These are phyloP conservation scores for Oryzias dopingdopingensis DNA, from an alignment of 2,797 vertebrate species.

Conservation along the genomic window DNA sequence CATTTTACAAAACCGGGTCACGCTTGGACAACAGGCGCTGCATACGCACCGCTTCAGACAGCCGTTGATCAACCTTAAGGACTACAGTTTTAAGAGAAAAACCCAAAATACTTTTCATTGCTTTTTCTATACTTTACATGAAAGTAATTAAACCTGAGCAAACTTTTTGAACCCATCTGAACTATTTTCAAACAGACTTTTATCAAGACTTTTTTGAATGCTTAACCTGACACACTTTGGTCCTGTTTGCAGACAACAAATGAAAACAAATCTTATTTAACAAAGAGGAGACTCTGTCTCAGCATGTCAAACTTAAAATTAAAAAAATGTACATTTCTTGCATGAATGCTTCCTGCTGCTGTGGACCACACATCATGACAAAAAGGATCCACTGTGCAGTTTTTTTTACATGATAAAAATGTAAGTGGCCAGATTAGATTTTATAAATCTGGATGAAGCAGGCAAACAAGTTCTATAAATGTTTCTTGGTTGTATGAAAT, in stretches of 20 bases:
- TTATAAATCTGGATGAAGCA: constrained; percentile 5
- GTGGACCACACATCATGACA: neutral
- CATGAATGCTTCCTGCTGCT: constrained; percentile 14
- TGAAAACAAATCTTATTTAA: too few relatives aligned
- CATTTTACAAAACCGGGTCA: constrained; percentile 7
- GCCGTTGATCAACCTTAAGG: neutral
- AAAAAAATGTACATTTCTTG: neutral
- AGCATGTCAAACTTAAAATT: constrained; percentile 10
- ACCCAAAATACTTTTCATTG: neutral
- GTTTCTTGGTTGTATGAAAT: constrained; percentile 37
- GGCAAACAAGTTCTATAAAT: neutral
- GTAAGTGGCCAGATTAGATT: constrained; percentile 36
- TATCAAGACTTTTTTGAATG: constrained; percentile 19
- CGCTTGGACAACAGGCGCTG: neutral
- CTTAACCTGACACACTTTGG: constrained; percentile 51
- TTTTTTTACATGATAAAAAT: constrained; percentile 5
- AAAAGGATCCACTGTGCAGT: constrained; percentile 30
- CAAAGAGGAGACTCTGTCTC: neutral
- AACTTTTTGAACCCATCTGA: constrained; percentile 12
- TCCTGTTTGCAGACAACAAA: constrained; percentile 18
- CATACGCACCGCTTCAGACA: neutral
- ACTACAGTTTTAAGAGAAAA: neutral
- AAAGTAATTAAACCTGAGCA: constrained; percentile 39
- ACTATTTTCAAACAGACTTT: constrained; percentile 37
- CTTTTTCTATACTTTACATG: neutral